Evolutionary conservation across 2,113 vertebrate species (phyloP).

Genomic region (Trogon surrucura): DNA sequence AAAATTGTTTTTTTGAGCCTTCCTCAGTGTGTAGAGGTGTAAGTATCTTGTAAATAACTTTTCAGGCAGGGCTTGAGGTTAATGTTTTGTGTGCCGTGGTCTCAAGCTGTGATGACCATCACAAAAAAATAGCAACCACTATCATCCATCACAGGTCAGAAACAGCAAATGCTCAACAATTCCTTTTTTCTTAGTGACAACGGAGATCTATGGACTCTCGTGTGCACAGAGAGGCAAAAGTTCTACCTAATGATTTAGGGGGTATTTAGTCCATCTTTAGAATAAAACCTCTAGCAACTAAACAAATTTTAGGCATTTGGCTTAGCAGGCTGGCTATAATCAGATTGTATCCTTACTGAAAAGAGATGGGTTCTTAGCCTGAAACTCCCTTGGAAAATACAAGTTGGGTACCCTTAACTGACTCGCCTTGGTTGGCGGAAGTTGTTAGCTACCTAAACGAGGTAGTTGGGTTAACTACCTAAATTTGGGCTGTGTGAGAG

Average conservation of each 20-base stretch:
- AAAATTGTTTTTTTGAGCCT: background rate
- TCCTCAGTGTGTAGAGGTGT: background rate
- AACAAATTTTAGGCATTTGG: background rate
- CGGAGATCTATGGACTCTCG: background rate
- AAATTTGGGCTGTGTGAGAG: background rate
- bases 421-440: background rate
- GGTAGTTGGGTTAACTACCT: background rate
- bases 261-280: background rate
- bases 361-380: background rate
- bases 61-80: background rate
- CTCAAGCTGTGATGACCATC: background rate
- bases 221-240: background rate
- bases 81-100: background rate
- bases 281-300: background rate
- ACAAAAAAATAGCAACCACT: background rate
- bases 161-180: background rate
- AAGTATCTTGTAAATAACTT: conserved; percentile 1
- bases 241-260: background rate
- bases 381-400: background rate
- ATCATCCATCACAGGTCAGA: background rate
- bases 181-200: background rate
- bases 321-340: background rate
- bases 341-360: fast-evolving
- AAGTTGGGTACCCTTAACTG: background rate
- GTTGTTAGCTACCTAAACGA: background rate